phyloP scores from a whole-genome alignment of 1,140 invertebrate species.

The Macrotrachela quadricornifera region DNA sequence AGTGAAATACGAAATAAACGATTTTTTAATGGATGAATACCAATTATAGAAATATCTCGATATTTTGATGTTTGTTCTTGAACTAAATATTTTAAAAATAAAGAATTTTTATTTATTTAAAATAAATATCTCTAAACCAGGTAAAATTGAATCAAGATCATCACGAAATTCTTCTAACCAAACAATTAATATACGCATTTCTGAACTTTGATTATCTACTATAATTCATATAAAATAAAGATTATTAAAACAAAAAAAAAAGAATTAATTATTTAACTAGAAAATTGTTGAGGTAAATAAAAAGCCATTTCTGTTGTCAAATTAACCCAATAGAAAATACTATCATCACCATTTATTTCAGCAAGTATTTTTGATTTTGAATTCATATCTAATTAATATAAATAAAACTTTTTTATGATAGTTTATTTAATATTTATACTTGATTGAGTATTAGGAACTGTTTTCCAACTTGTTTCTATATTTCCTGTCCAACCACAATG shows the following conservation, averaged over 20 bases:
- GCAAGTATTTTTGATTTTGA: not conserved
- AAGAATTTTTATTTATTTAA: too few relatives aligned
- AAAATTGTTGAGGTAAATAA: constrained; percentile 47
- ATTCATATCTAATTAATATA: too few relatives aligned
- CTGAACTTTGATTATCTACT: constrained; percentile 9
- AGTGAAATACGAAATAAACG: constrained; percentile 51
- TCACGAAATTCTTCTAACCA: constrained; percentile 88
- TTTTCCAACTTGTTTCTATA: constrained; percentile 50
- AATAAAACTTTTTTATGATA: too few relatives aligned
- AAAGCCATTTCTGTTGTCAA: constrained; percentile 75
- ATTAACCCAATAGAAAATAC: constrained; percentile 80
- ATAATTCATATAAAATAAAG: not conserved
- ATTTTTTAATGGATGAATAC: constrained; percentile 42
- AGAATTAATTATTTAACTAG: too few relatives aligned
- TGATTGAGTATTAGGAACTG: not conserved
- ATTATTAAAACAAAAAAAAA: too few relatives aligned
- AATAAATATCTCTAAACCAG: constrained; percentile 36
- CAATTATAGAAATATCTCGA: too few relatives aligned
- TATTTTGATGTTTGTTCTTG: too few relatives aligned
- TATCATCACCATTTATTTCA: constrained; percentile 38
- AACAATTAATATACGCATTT: constrained; percentile 62
- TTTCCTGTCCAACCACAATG: constrained; percentile 78
- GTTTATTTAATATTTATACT: not conserved
- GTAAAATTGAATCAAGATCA: constrained; percentile 54
- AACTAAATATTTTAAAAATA: too few relatives aligned